phyloP scores from a whole-genome alignment of 2,113 vertebrate genomes.

The Rana temporaria region DNA sequence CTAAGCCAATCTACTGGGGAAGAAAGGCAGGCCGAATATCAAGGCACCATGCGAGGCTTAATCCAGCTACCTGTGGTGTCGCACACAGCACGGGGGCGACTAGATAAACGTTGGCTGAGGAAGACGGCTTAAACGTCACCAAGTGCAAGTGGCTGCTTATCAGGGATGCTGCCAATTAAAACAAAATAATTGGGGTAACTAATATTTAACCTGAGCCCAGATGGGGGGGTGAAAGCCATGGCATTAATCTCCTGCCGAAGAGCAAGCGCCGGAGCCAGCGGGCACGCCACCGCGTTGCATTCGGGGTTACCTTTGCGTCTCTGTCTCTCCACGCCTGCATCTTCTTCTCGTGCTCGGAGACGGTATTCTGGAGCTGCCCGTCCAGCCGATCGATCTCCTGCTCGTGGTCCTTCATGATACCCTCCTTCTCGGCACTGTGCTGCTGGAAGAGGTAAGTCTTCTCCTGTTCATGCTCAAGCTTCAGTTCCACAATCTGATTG shows the following conservation, averaged over 20 bases:
- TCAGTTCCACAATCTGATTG: slow-evolving; percentile 99
- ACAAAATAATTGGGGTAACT: neutral
- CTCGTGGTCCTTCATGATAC: slow-evolving; percentile 91
- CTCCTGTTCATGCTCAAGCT: slow-evolving; percentile 95
- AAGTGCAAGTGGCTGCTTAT: neutral
- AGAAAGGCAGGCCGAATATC: slow-evolving; percentile 79
- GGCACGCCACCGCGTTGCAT: neutral
- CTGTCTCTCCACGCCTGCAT: slow-evolving; percentile 87
- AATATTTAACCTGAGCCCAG: neutral
- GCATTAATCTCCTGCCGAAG: neutral
- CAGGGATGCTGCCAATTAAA: neutral
- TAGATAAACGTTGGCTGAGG: neutral
- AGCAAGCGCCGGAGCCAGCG: neutral
- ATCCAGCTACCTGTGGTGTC: slow-evolving; percentile 82
- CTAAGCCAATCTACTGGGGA: slow-evolving; percentile 78
- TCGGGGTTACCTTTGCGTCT: slow-evolving; percentile 86
- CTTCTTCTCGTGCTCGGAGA: slow-evolving; percentile 87
- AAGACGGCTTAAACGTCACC: neutral
- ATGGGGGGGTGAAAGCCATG: neutral
- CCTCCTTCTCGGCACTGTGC: slow-evolving; percentile 91
- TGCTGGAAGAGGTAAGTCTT: slow-evolving; percentile 95
- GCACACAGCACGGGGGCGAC: slow-evolving; percentile 22
- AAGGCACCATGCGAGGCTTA: slow-evolving; percentile 78
- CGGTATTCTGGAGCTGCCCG: slow-evolving; percentile 83
- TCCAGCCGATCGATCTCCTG: slow-evolving; percentile 88